Conservation (phyloP, 2,888 invertebrate species). For the Tinea trinotella region DNA sequence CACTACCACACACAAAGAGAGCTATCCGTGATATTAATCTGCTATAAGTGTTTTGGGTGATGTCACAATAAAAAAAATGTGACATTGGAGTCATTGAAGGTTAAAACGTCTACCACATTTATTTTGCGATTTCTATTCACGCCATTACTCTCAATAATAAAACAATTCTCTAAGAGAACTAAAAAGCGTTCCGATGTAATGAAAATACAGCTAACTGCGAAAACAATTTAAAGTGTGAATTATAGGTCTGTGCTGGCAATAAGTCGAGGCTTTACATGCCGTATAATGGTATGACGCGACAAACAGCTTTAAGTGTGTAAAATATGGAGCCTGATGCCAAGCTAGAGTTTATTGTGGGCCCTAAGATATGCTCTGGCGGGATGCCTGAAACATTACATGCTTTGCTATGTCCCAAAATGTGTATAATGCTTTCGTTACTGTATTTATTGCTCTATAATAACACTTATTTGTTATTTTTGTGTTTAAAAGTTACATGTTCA, state of each 20-base stretch:
- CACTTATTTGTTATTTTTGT: no score
- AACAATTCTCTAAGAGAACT: slow-evolving; percentile 39
- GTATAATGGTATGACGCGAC: slow-evolving; percentile 72
- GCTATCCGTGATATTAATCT: no score
- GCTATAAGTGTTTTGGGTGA: no score
- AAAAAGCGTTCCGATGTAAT: slow-evolving; percentile 52
- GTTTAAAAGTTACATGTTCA: no score
- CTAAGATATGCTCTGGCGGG: slow-evolving; percentile 4
- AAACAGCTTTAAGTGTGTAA: slow-evolving; percentile 72
- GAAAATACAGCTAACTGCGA: slow-evolving; percentile 37
- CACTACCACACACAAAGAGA: no score
- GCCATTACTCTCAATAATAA: slow-evolving; percentile 41
- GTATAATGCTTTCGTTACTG: not conserved
- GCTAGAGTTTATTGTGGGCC: slow-evolving; percentile 35
- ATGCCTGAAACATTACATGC: not conserved
- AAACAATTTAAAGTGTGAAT: slow-evolving; percentile 64
- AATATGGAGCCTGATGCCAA: slow-evolving; percentile 64
- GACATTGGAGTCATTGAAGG: no score
- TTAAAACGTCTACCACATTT: not conserved
- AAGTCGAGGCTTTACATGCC: slow-evolving; percentile 65
- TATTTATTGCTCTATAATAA: not conserved
- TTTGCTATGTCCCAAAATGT: not conserved
- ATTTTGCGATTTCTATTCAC: not conserved
- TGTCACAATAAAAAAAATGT: no score
- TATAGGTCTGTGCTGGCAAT: slow-evolving; percentile 57